Evolutionary conservation across 2,113 vertebrate species (phyloP).

Genomic region (Phycodurus eques): DNA sequence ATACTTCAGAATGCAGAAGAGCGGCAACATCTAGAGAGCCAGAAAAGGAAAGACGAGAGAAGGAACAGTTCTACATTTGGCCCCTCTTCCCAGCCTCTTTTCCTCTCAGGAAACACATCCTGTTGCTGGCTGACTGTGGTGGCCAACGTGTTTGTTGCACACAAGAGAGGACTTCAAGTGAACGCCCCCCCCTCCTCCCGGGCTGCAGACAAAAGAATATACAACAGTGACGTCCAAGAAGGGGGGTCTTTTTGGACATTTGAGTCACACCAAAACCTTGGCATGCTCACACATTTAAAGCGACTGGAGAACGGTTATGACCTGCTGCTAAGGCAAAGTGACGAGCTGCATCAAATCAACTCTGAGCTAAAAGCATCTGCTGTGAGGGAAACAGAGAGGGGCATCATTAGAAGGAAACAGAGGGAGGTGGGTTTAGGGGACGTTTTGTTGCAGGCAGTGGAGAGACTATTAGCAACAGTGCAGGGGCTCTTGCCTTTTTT

Average conservation of each 20-base stretch:
- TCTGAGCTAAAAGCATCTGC: constrained; percentile 52
- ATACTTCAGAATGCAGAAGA: constrained; percentile 19
- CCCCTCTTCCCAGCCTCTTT: constrained; percentile 74
- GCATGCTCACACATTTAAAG: constrained; percentile 43
- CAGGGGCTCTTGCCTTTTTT: constrained; percentile 19
- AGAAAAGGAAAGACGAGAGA: constrained; percentile 65
- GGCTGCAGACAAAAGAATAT: constrained; percentile 67
- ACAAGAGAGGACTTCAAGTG: constrained; percentile 55
- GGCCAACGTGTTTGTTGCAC: constrained; percentile 79
- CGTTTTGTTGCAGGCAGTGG: constrained; percentile 36
- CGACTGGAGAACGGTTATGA: constrained; percentile 32
- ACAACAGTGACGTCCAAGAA: constrained; percentile 60
- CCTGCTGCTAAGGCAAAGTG: constrained; percentile 22
- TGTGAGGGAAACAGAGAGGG: constrained; percentile 12
- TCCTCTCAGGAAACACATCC: constrained; percentile 98
- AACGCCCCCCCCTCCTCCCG: constrained; percentile 50
- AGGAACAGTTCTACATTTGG: constrained; percentile 72
- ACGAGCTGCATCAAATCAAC: constrained; percentile 35
- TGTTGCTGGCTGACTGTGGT: constrained; percentile 82
- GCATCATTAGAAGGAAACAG: constrained; percentile 29
- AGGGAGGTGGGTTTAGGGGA: constrained; percentile 40
- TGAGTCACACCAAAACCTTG: constrained; percentile 36
- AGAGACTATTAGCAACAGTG: constrained; percentile 16
- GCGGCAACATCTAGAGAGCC: constrained; percentile 58
- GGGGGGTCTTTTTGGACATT: constrained; percentile 44